Percentiles rank a stretch among this genome's conserved stretches.
Evolutionary conservation across 1,140 invertebrate genomes (phyloP).

Genomic region (Pseudomyrmex dendroicus): DNA sequence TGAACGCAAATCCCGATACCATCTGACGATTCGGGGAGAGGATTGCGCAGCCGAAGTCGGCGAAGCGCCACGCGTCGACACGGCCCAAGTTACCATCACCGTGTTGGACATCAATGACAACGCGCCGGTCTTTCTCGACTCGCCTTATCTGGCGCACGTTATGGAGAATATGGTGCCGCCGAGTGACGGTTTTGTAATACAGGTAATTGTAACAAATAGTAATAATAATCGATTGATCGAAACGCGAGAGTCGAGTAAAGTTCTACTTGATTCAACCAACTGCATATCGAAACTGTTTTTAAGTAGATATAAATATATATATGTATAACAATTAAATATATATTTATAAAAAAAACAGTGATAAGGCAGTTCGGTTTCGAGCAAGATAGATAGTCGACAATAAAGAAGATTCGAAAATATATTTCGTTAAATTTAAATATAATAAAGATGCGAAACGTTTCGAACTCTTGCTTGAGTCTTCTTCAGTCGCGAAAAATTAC

Average conservation of each 20-base stretch:
- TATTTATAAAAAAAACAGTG: too few relatives aligned
- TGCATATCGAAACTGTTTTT: neutral
- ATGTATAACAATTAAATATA: too few relatives aligned
- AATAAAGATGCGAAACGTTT: too few relatives aligned
- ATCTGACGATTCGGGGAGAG: slow-evolving; percentile 93
- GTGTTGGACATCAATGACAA: slow-evolving; percentile 98
- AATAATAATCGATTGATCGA: neutral
- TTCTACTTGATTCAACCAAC: neutral
- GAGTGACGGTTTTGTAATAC: slow-evolving; percentile 90
- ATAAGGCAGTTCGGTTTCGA: too few relatives aligned
- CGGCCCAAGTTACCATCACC: slow-evolving; percentile 89
- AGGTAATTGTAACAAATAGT: slow-evolving; percentile 71
- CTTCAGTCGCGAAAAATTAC: too few relatives aligned
- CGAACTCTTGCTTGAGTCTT: too few relatives aligned
- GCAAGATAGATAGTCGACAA: too few relatives aligned
- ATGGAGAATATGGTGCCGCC: slow-evolving; percentile 95
- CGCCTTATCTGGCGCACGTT: slow-evolving; percentile 96
- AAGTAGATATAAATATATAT: too few relatives aligned
- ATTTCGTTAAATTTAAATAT: too few relatives aligned
- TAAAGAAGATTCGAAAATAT: too few relatives aligned
- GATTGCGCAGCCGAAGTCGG: slow-evolving; percentile 91
- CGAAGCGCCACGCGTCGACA: slow-evolving; percentile 87
- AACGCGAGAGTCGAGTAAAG: neutral
- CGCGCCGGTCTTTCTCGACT: slow-evolving; percentile 95
- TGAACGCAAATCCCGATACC: slow-evolving; percentile 94